Evolutionary conservation across 2,888 invertebrate species (phyloP).

Genomic region (Itoplectis maculator): DNA sequence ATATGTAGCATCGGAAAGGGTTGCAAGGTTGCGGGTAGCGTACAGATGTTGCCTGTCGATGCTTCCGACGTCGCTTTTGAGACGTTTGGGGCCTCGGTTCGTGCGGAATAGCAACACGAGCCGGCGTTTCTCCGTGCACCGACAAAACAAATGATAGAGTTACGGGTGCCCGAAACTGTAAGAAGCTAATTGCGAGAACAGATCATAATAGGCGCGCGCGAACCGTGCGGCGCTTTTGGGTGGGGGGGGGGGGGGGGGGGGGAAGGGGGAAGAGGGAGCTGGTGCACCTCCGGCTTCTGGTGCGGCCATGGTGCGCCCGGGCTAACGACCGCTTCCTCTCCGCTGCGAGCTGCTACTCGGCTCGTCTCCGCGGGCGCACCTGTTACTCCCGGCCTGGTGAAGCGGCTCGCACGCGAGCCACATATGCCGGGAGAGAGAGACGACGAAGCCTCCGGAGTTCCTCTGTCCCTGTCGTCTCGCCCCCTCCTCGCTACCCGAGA

Average conservation of each 20-base stretch:
- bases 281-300: conserved; percentile 42
- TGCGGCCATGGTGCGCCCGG: conserved; percentile 57
- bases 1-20: too few relatives aligned
- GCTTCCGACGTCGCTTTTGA: too few relatives aligned
- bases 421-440: conserved; percentile 80
- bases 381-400: conserved; percentile 79
- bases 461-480: conserved; percentile 10
- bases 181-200: conserved; percentile 77
- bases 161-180: conserved; percentile 20
- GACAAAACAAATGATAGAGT: conserved; percentile 31
- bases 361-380: conserved; percentile 73
- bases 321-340: conserved; percentile 81
- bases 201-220: conserved; percentile 79
- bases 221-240: conserved; percentile 71
- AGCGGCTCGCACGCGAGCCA: conserved; percentile 81
- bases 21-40: neutral
- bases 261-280: conserved; percentile 57
- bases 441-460: neutral
- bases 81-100: too few relatives aligned
- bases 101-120: too few relatives aligned
- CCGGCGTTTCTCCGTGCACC: neutral
- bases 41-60: neutral
- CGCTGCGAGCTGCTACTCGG: conserved; percentile 54
- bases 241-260: too few relatives aligned
- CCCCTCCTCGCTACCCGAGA: conserved; percentile 38